Evolutionary conservation across 2,113 vertebrate genomes (phyloP).

Genomic region (Pedionomus torquatus): DNA sequence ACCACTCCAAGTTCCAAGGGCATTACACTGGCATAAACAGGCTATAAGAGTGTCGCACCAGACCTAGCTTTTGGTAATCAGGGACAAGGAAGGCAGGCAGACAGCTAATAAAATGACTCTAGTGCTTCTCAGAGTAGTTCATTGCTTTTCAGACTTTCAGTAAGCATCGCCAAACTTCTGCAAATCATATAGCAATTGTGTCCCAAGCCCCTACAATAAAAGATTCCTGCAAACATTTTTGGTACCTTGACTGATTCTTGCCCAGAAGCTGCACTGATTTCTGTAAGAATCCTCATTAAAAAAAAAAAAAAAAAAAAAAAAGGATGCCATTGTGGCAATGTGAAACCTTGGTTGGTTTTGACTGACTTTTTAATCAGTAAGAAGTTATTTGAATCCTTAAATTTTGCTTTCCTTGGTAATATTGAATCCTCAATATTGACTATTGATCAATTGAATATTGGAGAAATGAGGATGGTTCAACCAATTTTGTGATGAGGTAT

Average conservation of each 20-base stretch:
- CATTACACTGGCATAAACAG: background rate
- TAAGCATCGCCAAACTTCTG: background rate
- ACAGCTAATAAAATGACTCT: background rate
- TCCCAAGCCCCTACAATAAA: background rate
- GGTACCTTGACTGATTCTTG: background rate
- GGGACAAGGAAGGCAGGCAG: background rate
- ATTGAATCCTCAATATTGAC: background rate
- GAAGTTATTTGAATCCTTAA: background rate
- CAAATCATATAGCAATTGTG: background rate
- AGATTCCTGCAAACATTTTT: background rate
- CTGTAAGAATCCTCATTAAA: background rate
- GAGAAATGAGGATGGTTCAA: background rate
- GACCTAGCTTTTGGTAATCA: background rate
- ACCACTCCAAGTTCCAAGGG: background rate
- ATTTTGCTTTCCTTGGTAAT: background rate
- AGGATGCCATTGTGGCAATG: background rate
- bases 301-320: slow-evolving; percentile 50
- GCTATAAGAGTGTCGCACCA: background rate
- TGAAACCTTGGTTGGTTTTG: background rate
- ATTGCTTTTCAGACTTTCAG: background rate
- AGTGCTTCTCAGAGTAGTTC: background rate
- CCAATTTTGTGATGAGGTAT: background rate
- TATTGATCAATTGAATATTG: background rate
- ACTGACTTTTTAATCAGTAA: background rate
- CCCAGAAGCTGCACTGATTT: slow-evolving; percentile 11